Percentiles rank a stretch among this genome's conserved stretches.
These are phyloP conservation scores for Sceloporus tristichus DNA, from an alignment of 2,113 vertebrate species.

Conservation along the genomic window DNA sequence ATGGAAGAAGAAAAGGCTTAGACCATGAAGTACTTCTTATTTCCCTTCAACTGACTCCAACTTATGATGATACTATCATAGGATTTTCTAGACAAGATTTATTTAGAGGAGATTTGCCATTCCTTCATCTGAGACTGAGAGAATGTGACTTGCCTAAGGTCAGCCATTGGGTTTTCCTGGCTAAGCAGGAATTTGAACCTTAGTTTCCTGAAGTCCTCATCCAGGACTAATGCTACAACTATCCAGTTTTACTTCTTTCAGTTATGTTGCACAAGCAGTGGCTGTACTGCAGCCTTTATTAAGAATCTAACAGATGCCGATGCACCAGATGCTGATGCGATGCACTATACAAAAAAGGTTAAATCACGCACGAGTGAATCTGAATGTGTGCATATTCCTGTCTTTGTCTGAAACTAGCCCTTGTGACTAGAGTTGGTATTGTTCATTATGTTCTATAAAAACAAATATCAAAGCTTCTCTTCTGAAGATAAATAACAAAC, in stretches of 20 bases:
- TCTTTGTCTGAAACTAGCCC: slow-evolving; percentile 5
- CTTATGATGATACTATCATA: too few relatives aligned
- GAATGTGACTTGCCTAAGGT: too few relatives aligned
- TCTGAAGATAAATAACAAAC: not conserved
- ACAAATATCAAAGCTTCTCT: slow-evolving; percentile 31
- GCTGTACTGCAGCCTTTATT: not conserved
- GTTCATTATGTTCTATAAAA: slow-evolving; percentile 29
- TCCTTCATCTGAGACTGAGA: too few relatives aligned
- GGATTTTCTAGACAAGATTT: too few relatives aligned
- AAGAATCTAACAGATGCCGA: not conserved
- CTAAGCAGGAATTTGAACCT: too few relatives aligned
- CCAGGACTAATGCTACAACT: too few relatives aligned
- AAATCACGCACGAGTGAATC: not conserved
- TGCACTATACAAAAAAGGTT: too few relatives aligned
- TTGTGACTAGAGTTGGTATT: not conserved
- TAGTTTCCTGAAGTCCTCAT: too few relatives aligned
- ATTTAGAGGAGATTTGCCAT: too few relatives aligned
- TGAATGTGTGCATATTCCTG: not conserved
- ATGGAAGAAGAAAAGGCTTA: not conserved
- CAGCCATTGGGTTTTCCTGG: too few relatives aligned
- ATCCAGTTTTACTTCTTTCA: not conserved
- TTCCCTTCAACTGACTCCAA: too few relatives aligned
- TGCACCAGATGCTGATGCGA: not conserved
- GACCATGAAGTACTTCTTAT: too few relatives aligned
- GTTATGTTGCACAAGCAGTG: not conserved